A percentile compares a stretch with the other conserved stretches of the same genome.
Conservation (phyloP, 2,797 vertebrate species). For the Cyprinodon diabolis region DNA sequence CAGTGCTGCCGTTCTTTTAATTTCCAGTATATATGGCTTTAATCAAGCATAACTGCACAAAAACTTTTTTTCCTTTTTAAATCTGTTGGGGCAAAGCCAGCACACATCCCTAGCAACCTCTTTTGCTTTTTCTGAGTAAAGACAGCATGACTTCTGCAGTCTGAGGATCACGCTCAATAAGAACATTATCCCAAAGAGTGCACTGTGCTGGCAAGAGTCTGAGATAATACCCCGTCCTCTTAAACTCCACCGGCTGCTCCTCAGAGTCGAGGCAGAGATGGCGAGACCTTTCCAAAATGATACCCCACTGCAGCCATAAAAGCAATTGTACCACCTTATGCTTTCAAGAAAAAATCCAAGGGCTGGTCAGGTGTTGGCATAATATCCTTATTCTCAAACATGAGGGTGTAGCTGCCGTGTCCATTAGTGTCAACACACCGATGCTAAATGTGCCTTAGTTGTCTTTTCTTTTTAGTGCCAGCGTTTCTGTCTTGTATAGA, state of each 20-base stretch:
- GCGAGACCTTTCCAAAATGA: constrained; percentile 70
- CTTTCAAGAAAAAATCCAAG: constrained; percentile 56
- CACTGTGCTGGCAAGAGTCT: constrained; percentile 83
- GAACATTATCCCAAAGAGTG: constrained; percentile 86
- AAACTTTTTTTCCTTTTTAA: constrained; percentile 46
- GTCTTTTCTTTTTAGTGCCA: constrained; percentile 64
- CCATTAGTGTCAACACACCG: constrained; percentile 73
- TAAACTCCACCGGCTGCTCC: constrained; percentile 75
- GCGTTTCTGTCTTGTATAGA: constrained; percentile 57
- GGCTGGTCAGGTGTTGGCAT: constrained; percentile 67
- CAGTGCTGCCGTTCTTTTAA: constrained; percentile 41
- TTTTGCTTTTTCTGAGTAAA: constrained; percentile 78
- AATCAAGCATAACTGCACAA: constrained; percentile 53
- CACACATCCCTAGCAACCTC: constrained; percentile 55
- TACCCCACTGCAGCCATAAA: constrained; percentile 73
- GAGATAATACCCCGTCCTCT: constrained; percentile 82
- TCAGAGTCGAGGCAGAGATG: constrained; percentile 69
- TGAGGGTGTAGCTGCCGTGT: constrained; percentile 73
- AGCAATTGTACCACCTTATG: constrained; percentile 64
- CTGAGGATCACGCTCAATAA: constrained; percentile 84
- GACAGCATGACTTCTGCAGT: constrained; percentile 85
- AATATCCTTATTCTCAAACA: constrained; percentile 77
- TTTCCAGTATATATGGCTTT: constrained; percentile 56
- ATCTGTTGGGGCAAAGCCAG: constrained; percentile 65
- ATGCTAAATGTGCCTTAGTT: constrained; percentile 70